A percentile compares a stretch with the other conserved stretches of the same genome.
Evolutionary conservation across 1,140 invertebrate species (phyloP).

Genomic region (Solenopsis fugax): DNA sequence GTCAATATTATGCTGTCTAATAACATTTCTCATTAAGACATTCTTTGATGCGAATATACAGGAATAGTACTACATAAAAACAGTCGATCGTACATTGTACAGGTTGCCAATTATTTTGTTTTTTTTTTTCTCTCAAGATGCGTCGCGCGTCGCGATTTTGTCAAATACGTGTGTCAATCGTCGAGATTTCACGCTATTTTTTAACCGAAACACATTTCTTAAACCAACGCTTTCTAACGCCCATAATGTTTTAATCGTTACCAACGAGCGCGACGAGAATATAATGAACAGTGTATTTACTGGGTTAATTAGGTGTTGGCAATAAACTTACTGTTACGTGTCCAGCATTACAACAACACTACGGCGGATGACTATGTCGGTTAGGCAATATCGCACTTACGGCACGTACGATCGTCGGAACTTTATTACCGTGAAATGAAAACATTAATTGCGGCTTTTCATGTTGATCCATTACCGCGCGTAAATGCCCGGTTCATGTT

Average conservation of each 20-base stretch:
- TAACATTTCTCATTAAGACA: conserved; percentile 58
- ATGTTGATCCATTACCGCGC: not conserved
- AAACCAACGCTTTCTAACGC: not conserved
- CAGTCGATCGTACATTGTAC: not conserved
- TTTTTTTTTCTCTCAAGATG: not conserved
- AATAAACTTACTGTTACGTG: conserved; percentile 56
- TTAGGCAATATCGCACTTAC: conserved; percentile 44
- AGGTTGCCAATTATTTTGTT: conserved; percentile 9
- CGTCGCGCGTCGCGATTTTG: not conserved
- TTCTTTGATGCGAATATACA: not conserved
- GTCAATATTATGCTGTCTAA: conserved; percentile 66
- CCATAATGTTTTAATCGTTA: conserved; percentile 2
- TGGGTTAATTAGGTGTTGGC: conserved; percentile 39
- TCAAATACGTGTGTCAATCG: not conserved
- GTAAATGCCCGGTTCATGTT: not conserved
- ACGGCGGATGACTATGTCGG: conserved; percentile 21
- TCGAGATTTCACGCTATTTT: not conserved
- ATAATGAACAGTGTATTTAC: conserved; percentile 42
- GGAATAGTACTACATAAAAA: not conserved
- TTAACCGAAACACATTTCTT: not conserved
- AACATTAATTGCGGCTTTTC: conserved; percentile 50
- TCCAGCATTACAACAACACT: conserved; percentile 31
- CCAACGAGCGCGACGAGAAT: conserved; percentile 1
- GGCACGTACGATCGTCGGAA: conserved; percentile 28
- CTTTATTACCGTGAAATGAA: conserved; percentile 39